Base-by-base conservation (phyloP, 53 echinoderm and acorn worm species). In the Echinarachnius parma region DNA sequence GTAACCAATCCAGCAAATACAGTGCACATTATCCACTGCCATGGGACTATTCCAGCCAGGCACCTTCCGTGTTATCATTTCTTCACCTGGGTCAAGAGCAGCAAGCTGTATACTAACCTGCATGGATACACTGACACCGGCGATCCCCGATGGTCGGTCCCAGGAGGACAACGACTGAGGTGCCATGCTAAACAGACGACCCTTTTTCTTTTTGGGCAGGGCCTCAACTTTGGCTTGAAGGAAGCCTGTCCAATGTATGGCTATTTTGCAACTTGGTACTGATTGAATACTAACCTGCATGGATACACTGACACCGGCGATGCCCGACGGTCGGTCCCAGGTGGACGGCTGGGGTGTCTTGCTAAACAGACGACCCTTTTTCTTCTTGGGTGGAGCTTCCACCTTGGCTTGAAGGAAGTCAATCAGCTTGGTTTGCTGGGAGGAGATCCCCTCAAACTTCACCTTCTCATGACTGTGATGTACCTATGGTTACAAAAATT, bases 341-440 rank as follows among this genome's bases (percentile, higher is more conserved):
- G 24, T 28, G 10, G 26, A 28, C 16, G 66, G 28, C 24, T 39
- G 64, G 3, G 28, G 46, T n/a, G n/a, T n/a, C 31, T 82, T 81
- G 21, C 86, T 84, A 80, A 91, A 87, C 49, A 91, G 53, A 25
- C 78, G 76, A 7, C 79, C 82, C 62, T 83, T 93, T 75, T 85
- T 87, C 80, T 96, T 96, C 64, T 96, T 96, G 61, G 87, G 78
- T 15, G 86, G 87, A 9, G 68, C 87, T 45, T 87, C 91, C 21
- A 85, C 83, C 74, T 96, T 96, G n/a, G 87, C 82, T 59, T 96
- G 96, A 2, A 96, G 86, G 88, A 91, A 96, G 61, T 96, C 96
- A 47, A 96, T 96, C 66, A 96, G 81, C 63, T 96, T 96, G 57
- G 91, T 91, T 72, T 96, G 96, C 83, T 96, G 96, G 65, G 96